A percentile compares a stretch with the other conserved stretches of the same genome.
phyloP scores from a whole-genome alignment of 2,888 invertebrate species.

The Eudemis profundana region DNA sequence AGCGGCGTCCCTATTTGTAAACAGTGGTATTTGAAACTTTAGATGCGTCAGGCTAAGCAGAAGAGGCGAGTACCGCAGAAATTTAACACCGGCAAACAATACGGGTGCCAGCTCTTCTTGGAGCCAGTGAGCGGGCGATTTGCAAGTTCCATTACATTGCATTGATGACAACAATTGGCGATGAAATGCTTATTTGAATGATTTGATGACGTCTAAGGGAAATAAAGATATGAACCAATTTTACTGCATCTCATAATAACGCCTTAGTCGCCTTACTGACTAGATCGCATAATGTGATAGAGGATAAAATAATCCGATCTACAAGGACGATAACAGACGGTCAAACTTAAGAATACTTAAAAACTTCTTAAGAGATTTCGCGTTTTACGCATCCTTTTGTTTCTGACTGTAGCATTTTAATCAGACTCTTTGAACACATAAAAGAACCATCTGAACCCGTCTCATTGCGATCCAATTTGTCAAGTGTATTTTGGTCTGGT shows the following conservation, averaged over 20 bases:
- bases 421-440: conserved; percentile 4
- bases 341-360: too few relatives aligned
- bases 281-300: too few relatives aligned
- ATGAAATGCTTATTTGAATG: too few relatives aligned
- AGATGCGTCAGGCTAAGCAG: conserved; percentile 35
- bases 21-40: conserved; percentile 37
- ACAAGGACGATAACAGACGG: too few relatives aligned
- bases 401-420: conserved; percentile 1
- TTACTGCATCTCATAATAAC: too few relatives aligned
- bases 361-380: too few relatives aligned
- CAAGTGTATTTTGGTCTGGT: conserved; percentile 27
- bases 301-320: too few relatives aligned
- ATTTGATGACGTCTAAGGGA: too few relatives aligned
- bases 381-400: neutral
- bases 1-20: conserved; percentile 42
- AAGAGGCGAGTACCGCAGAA: conserved; percentile 44
- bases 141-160: too few relatives aligned
- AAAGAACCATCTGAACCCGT: conserved; percentile 15
- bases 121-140: conserved; percentile 28
- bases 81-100: conserved; percentile 42
- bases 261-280: too few relatives aligned
- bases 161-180: too few relatives aligned
- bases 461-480: conserved; percentile 40
- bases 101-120: conserved; percentile 10
- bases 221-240: too few relatives aligned